Percentiles rank a stretch among this genome's conserved stretches.
phyloP scores from a whole-genome alignment of 2,888 invertebrate genomes.

The Junonia oenone region DNA sequence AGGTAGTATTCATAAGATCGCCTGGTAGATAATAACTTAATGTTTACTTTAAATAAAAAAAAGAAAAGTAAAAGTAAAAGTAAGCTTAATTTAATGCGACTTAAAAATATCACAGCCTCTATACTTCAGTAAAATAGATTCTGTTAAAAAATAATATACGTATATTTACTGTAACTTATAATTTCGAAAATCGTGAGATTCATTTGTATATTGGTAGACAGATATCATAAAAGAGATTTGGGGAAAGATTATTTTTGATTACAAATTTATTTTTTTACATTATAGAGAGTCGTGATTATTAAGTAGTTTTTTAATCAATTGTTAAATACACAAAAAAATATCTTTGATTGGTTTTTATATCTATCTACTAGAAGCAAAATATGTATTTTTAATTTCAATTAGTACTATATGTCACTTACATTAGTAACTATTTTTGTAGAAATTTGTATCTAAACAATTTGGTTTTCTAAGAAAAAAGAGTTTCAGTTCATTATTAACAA shows the following conservation, averaged over 20 bases:
- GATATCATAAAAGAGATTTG: not conserved
- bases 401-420: not conserved
- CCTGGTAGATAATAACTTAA: not conserved
- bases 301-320: not conserved
- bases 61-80: not conserved
- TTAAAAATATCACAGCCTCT: conserved; percentile 20
- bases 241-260: not conserved
- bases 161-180: not conserved
- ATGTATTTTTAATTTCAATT: not conserved
- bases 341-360: not conserved
- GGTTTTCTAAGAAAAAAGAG: not conserved
- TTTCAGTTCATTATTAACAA: not conserved
- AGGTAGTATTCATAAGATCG: not conserved
- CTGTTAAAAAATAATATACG: not conserved
- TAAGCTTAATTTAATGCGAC: not conserved
- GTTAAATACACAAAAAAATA: not conserved
- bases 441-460: not conserved
- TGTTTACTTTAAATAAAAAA: not conserved
- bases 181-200: conserved; percentile 10
- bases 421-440: not conserved
- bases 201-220: not conserved
- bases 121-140: not conserved
- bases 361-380: not conserved
- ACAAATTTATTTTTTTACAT: not conserved
- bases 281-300: not conserved